Conservation (phyloP, 2,113 vertebrate species). For the Melanotaenia duboulayi region DNA sequence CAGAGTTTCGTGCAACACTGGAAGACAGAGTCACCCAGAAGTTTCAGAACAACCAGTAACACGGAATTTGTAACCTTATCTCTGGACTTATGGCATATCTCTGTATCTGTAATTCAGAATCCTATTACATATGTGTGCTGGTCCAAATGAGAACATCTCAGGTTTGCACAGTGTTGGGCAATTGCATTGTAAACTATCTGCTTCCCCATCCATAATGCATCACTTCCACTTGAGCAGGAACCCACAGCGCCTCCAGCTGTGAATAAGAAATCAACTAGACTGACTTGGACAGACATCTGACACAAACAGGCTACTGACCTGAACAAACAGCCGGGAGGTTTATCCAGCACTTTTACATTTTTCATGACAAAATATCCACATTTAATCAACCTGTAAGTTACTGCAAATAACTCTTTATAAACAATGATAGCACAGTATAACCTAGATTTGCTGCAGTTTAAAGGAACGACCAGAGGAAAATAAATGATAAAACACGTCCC, state of each 20-base stretch:
- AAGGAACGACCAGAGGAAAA: no score
- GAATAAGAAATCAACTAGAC: conserved; percentile 30
- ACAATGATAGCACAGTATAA: not conserved
- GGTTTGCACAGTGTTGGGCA: conserved; percentile 50
- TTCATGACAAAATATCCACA: not conserved
- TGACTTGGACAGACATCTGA: not conserved
- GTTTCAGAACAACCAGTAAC: conserved; percentile 82
- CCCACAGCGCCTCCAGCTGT: conserved; percentile 33
- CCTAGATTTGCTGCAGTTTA: not conserved
- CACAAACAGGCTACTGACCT: not conserved
- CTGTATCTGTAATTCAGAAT: conserved; percentile 10
- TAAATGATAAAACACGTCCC: not conserved
- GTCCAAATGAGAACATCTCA: conserved; percentile 42
- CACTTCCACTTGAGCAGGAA: conserved; percentile 66
- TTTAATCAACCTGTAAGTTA: not conserved
- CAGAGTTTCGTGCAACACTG: conserved; percentile 55
- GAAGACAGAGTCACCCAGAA: conserved; percentile 71
- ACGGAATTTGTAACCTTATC: not conserved
- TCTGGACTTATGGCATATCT: not conserved
- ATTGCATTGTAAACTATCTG: conserved; percentile 30
- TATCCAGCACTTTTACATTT: not conserved
- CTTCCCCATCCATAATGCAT: conserved; percentile 73
- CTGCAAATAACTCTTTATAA: not conserved
- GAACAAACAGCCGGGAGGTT: not conserved
- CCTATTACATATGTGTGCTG: conserved; percentile 27